Base-by-base conservation (phyloP, 2,888 invertebrate genomes). In the Archaeoteleia sp. region DNA sequence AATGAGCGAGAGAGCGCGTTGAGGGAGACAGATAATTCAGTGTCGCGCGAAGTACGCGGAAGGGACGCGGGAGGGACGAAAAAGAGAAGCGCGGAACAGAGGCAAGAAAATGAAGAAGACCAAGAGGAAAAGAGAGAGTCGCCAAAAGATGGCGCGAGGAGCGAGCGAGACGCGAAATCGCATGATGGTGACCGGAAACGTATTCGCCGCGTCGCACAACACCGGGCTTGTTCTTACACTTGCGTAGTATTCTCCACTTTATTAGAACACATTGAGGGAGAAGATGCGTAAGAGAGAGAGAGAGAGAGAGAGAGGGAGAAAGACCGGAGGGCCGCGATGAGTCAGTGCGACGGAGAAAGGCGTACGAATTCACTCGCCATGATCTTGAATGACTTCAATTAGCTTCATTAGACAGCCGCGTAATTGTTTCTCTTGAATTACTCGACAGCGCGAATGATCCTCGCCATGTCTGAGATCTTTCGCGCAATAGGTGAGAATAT, bases 361-460 rank as follows among this genome's bases (percentile, higher is more conserved):
- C 49, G 13, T 43, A 65, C 67, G 46, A 69, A 66, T 62, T 67
- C 75, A 71, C 75, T 80, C 77, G 71, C 78, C 79, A 78, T 78
- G 80, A 82, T 82, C 81, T 79, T 80, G 76, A 83, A 82, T 82
- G 82, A 78, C 78, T 82, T 82, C 82, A 84, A 84, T 84, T 82
- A 84, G 74, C 78, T 77, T 80, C 77, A 78, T 81, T 80, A 79
- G 79, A 73, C 75, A 69, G 71, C 69, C 73, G 60, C 42, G 72
- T 79, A 82, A 83, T 84, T 84, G 82, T 83, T 84, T 80, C 83
- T 82, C 71, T 72, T 74, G 81, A 81, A 83, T 82, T 79, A 75
- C 67, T 69, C 58, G 57, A 45, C 2, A 13, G 40, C 45, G 55
- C 45, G 65, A 51, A 53, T 39, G 43, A 61, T 60, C 37, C 51